Conservation (phyloP, 2,888 invertebrate species). For the Carpatolechia fugitivella region DNA sequence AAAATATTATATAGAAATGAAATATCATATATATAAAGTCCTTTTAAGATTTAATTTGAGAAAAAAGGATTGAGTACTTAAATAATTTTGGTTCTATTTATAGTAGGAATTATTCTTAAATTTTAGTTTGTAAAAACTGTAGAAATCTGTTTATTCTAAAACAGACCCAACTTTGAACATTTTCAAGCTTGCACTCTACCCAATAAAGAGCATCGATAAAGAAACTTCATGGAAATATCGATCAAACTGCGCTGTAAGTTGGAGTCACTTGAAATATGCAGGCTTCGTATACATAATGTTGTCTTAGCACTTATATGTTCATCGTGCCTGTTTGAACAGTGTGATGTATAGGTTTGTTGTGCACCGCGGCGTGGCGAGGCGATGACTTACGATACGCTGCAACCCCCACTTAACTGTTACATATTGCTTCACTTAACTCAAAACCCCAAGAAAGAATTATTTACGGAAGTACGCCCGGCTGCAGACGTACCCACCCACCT, state of each 20-base stretch:
- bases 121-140: too few relatives aligned
- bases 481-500: conserved; percentile 24
- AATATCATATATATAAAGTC: too few relatives aligned
- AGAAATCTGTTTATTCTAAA: too few relatives aligned
- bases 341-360: conserved; percentile 49
- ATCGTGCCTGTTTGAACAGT: conserved; percentile 48
- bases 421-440: conserved; percentile 66
- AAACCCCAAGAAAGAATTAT: conserved; percentile 55
- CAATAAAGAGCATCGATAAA: conserved; percentile 16
- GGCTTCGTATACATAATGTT: conserved; percentile 12
- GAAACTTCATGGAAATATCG: conserved; percentile 25
- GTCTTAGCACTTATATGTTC: conserved; percentile 26
- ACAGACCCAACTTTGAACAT: neutral
- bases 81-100: too few relatives aligned
- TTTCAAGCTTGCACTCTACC: neutral
- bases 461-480: conserved; percentile 43
- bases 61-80: too few relatives aligned
- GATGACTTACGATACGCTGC: conserved; percentile 60
- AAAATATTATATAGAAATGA: too few relatives aligned
- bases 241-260: conserved; percentile 23
- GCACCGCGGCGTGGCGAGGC: conserved; percentile 43
- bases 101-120: too few relatives aligned
- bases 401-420: conserved; percentile 63
- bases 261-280: conserved; percentile 9
- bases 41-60: too few relatives aligned